Percentiles rank a stretch among this genome's conserved stretches.
Conservation (phyloP, 2,797 vertebrate genomes). For the Molossus alvarezi region DNA sequence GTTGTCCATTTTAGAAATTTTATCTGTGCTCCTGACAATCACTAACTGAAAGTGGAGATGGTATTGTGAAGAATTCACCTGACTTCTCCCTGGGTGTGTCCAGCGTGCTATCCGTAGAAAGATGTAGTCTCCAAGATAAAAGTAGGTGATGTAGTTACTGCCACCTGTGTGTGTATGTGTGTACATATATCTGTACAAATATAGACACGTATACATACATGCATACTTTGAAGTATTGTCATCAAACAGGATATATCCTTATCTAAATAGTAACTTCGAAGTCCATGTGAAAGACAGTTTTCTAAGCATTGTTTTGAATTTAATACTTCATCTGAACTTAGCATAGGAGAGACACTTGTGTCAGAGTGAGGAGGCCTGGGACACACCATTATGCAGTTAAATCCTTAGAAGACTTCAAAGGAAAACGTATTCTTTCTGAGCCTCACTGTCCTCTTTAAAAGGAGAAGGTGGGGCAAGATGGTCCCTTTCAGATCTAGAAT, state of each 20-base stretch:
- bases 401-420: not conserved
- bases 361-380: not conserved
- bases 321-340: not conserved
- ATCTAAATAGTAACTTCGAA: not conserved
- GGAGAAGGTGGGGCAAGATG: not conserved
- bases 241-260: not conserved
- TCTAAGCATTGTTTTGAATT: slow-evolving; percentile 18
- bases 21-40: not conserved
- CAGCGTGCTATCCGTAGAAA: not conserved
- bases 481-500: slow-evolving; percentile 23
- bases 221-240: not conserved
- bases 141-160: not conserved
- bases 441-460: slow-evolving; percentile 25
- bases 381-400: not conserved
- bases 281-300: not conserved
- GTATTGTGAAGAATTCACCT: not conserved
- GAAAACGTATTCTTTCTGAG: not conserved
- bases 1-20: slow-evolving; percentile 46
- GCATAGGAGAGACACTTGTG: not conserved
- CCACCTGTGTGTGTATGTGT: not conserved
- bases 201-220: not conserved
- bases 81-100: not conserved
- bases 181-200: not conserved
- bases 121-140: not conserved
- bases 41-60: not conserved